These are phyloP conservation scores for Apis cerana DNA, from an alignment of 1,140 invertebrate genomes.

Conservation along the genomic window DNA sequence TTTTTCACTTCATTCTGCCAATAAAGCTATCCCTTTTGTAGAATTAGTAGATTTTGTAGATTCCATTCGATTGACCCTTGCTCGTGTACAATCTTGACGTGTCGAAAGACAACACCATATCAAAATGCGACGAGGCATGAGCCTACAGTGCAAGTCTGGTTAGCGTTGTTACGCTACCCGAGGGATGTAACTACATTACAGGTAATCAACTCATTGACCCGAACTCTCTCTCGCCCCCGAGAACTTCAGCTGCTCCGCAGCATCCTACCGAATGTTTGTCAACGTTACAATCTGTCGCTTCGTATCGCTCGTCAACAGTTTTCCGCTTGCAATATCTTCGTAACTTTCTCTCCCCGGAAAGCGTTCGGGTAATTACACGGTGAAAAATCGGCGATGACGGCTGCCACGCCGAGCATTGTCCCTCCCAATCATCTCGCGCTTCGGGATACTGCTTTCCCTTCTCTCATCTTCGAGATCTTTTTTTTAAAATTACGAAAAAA, in stretches of 20 bases:
- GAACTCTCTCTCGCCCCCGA: slow-evolving; percentile 67
- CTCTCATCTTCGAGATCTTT: neutral
- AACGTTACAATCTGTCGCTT: slow-evolving; percentile 43
- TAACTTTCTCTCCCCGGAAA: neutral
- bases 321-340: neutral
- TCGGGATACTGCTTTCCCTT: neutral
- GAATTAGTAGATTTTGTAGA: too few species aligned
- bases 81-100: neutral
- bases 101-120: neutral
- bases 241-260: slow-evolving; percentile 54
- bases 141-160: slow-evolving; percentile 45
- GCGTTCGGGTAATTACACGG: slow-evolving; percentile 20
- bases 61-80: too few species aligned
- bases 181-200: slow-evolving; percentile 72
- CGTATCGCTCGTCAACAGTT: slow-evolving; percentile 48
- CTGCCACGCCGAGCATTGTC: slow-evolving; percentile 21
- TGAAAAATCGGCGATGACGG: slow-evolving; percentile 39
- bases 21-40: too few species aligned
- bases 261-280: slow-evolving; percentile 38
- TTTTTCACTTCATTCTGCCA: too few species aligned
- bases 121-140: slow-evolving; percentile 52
- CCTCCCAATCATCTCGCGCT: slow-evolving; percentile 8
- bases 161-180: slow-evolving; percentile 66
- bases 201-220: slow-evolving; percentile 74
- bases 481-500: neutral